Percentiles rank a stretch among this genome's conserved stretches.
Evolutionary conservation across 1,140 invertebrate species (phyloP).

Genomic region (Euwallacea fornicatus): DNA sequence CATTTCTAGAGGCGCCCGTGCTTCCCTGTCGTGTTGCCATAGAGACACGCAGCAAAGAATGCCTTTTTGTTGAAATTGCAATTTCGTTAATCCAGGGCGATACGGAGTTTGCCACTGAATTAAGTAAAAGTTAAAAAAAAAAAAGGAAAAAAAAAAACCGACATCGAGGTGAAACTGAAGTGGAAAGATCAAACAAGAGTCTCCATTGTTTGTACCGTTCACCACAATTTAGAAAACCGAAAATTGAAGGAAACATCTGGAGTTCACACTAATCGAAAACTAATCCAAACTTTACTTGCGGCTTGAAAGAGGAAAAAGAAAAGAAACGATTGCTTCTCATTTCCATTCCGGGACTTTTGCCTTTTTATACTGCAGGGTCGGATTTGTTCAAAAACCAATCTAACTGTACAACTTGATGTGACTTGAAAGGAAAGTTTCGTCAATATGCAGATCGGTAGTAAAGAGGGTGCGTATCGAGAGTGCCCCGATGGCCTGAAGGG

Average conservation of each 20-base stretch:
- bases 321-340: conserved; percentile 9
- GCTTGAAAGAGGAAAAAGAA: background rate
- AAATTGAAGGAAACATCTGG: background rate
- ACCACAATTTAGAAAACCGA: too few relatives aligned
- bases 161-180: too few relatives aligned
- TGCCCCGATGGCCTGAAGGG: background rate
- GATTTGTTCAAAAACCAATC: conserved; percentile 6
- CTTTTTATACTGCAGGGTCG: background rate
- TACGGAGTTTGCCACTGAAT: too few relatives aligned
- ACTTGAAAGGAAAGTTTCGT: conserved; percentile 12
- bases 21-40: too few relatives aligned
- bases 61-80: too few relatives aligned
- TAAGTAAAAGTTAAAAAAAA: too few relatives aligned
- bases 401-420: conserved; percentile 5
- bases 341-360: conserved; percentile 12
- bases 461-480: background rate
- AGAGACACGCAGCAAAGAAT: too few relatives aligned
- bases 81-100: too few relatives aligned
- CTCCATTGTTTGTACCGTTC: too few relatives aligned
- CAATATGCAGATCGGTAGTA: background rate
- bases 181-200: too few relatives aligned
- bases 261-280: conserved; percentile 14
- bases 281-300: conserved; percentile 9
- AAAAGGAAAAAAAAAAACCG: too few relatives aligned
- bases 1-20: too few relatives aligned